Percentiles rank a stretch among this genome's conserved stretches.
Evolutionary conservation across 2,113 vertebrate species (phyloP).

Genomic region (Malurus alboscapulatus): DNA sequence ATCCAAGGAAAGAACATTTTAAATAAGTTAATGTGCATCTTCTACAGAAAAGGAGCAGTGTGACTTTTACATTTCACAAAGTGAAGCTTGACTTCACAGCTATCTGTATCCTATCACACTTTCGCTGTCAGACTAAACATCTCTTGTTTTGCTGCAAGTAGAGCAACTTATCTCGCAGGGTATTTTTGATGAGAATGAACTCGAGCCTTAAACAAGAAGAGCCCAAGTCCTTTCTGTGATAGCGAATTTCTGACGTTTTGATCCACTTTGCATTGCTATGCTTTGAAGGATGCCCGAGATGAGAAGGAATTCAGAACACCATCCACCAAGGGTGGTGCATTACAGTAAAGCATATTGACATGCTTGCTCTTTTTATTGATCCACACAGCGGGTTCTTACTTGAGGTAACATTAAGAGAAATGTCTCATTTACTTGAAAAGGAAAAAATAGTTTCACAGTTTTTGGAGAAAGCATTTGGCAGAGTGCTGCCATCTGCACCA

Average conservation of each 20-base stretch:
- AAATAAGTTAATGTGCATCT: not conserved
- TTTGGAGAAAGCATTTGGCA: conserved; percentile 26
- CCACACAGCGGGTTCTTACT: not conserved
- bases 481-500: conserved; percentile 46
- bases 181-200: conserved; percentile 2
- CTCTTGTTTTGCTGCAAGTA: not conserved
- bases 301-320: not conserved
- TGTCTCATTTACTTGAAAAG: not conserved
- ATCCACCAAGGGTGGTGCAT: not conserved
- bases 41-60: not conserved
- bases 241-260: not conserved
- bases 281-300: not conserved
- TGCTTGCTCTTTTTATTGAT: conserved; percentile 36
- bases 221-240: not conserved
- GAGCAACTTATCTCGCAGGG: not conserved
- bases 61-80: not conserved
- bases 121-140: not conserved
- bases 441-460: conserved; percentile 5
- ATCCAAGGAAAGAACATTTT: not conserved
- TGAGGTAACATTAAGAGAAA: conserved; percentile 12
- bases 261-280: not conserved
- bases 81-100: not conserved
- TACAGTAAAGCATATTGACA: not conserved
- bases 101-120: not conserved
- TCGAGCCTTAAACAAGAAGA: not conserved